Evolutionary conservation across 2,888 invertebrate genomes (phyloP), one percentile per base, ranked within the genome.

Genomic region (Acleris laterana): DNA sequence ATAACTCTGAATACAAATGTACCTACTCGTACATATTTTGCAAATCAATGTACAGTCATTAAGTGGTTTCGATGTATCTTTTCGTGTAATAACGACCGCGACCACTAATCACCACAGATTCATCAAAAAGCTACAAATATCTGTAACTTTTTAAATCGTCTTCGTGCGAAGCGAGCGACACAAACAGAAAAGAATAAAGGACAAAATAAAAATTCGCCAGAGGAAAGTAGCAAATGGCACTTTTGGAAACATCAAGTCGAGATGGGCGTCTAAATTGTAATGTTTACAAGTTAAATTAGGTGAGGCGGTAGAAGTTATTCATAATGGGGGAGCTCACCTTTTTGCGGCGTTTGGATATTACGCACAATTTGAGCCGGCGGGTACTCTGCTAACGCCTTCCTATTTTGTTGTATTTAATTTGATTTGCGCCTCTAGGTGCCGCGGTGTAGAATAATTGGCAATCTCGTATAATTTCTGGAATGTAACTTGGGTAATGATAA

Each of bases 241-340:
- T 87, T 87, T 85, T 73, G 79, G 82, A 83, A 79, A 84, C 85
- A 86, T 87, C 88, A 87, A 87, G 82, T 82, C 82, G 87, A 83
- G 84, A 85, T 87, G 85, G 85, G 81, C 79, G 84, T 74, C 85
- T 88, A 86, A 89, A 89, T 89, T 87, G 87, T 89, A 87, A 89
- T 88, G 89, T 88, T 89, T 88, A 89, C 89, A 88, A 89, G 89
- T 89, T 89, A 89, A 89, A 89, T 89, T 88, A 88, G 88, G 87
- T 83, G 87, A 85, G 82, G 80, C 79, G 78, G 78, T 81, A 79
- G 81, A 84, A 85, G 83, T 87, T 87, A 88, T 87, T 86, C 86
- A 86, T 87, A 87, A 88, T 86, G 82, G 82, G 73, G 77, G 72
- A 77, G 72, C 78, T 84, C 83, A 83, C 85, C 87, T 86, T 87